phyloP scores from a whole-genome alignment of 2,797 vertebrate species.

The Eptatretus atami region DNA sequence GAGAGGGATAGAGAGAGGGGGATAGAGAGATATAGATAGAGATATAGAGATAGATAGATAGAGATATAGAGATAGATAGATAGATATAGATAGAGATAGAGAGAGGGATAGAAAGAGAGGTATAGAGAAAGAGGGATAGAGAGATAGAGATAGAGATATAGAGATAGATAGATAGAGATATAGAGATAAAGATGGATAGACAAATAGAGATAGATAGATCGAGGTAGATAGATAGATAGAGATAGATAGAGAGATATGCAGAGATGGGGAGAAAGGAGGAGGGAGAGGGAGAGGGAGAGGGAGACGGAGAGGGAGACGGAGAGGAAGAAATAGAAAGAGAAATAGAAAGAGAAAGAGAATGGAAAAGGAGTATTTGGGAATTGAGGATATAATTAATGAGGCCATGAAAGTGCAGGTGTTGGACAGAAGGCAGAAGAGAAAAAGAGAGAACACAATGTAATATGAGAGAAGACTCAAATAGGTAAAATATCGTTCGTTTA shows the following conservation, averaged over 20 bases:
- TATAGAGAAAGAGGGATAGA: too few species aligned
- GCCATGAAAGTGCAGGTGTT: conserved; percentile 7
- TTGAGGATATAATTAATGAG: conserved; percentile 3
- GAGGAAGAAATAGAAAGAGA: too few species aligned
- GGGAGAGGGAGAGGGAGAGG: too few species aligned
- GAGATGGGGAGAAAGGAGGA: neutral
- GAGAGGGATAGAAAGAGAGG: neutral
- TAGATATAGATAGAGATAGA: neutral
- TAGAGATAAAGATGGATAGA: too few species aligned
- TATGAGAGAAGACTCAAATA: too few species aligned
- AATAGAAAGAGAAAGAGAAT: neutral
- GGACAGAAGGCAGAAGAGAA: neutral
- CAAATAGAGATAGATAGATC: too few species aligned
- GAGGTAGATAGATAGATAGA: neutral
- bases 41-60: too few species aligned
- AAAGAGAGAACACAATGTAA: too few species aligned
- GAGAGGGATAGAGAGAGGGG: neutral
- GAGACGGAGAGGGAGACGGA: too few species aligned
- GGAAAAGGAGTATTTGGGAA: conserved; percentile 4
- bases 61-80: neutral
- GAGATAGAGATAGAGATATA: too few species aligned
- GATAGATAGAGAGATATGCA: neutral
- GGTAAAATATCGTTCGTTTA: too few species aligned
- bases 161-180: too few species aligned
- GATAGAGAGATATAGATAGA: neutral